These are phyloP conservation scores for Corythucha ciliata DNA, from an alignment of 2,888 invertebrate genomes.

Conservation along the genomic window DNA sequence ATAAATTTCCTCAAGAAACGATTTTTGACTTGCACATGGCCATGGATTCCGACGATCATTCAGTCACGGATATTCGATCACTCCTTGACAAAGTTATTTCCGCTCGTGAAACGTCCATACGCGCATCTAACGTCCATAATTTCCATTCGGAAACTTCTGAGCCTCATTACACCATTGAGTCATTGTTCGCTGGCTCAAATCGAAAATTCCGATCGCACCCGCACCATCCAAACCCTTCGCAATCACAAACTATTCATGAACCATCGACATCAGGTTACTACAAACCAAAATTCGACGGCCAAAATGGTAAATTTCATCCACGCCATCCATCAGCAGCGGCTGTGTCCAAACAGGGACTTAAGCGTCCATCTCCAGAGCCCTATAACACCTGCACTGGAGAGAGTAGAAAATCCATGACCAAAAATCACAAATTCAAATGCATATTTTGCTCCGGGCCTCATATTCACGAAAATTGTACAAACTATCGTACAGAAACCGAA, in stretches of 20 bases:
- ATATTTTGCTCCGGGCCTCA: slow-evolving; percentile 1
- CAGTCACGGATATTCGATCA: background rate
- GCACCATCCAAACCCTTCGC: no score
- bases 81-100: background rate
- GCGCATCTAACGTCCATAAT: background rate
- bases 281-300: no score
- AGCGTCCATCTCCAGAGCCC: no score
- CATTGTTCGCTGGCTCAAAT: background rate
- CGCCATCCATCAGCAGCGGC: no score
- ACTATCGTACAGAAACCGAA: no score
- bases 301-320: no score
- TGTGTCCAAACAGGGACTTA: no score
- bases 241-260: no score
- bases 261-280: no score
- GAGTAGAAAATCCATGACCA: background rate
- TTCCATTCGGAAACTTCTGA: background rate
- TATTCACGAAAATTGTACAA: background rate
- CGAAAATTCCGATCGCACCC: background rate
- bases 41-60: slow-evolving; percentile 4
- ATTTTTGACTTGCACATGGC: background rate
- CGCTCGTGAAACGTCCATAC: background rate
- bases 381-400: background rate
- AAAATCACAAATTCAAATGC: background rate
- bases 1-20: slow-evolving; percentile 1
- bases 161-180: background rate